phyloP scores from a whole-genome alignment of 2,113 vertebrate species.

The Apaloderma vittatum region DNA sequence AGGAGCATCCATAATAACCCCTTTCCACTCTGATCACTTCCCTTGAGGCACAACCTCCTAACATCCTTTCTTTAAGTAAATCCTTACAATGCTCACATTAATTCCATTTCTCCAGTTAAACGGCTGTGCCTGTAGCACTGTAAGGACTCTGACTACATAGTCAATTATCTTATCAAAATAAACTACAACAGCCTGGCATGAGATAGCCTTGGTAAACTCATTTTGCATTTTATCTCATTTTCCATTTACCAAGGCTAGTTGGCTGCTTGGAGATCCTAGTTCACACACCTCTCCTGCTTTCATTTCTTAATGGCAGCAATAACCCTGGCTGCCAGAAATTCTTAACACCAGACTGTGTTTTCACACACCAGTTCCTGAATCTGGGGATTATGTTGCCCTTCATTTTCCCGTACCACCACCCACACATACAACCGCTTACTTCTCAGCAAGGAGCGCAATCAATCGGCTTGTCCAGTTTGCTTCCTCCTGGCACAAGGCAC shows the following conservation, averaged over 20 bases:
- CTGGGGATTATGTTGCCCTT: background rate
- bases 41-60: background rate
- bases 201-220: conserved; percentile 9
- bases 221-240: conserved; percentile 27
- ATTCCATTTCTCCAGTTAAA: conserved; percentile 17
- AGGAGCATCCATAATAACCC: conserved; percentile 17
- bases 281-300: background rate
- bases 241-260: background rate
- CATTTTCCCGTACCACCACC: background rate
- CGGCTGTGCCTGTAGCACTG: conserved; percentile 4
- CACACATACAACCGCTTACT: rapidly evolving
- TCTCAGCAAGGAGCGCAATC: background rate
- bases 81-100: background rate
- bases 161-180: conserved; percentile 41
- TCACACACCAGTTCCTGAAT: background rate
- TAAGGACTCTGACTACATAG: background rate
- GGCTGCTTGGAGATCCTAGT: background rate
- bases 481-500: background rate
- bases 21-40: background rate
- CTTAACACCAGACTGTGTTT: background rate
- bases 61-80: conserved; percentile 28
- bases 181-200: background rate
- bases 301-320: background rate
- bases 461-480: background rate
- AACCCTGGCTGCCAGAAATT: background rate